Evolutionary conservation across 2,888 invertebrate genomes (phyloP), one percentile per base, ranked within the genome.

Genomic region (Lasioglossum morio): DNA sequence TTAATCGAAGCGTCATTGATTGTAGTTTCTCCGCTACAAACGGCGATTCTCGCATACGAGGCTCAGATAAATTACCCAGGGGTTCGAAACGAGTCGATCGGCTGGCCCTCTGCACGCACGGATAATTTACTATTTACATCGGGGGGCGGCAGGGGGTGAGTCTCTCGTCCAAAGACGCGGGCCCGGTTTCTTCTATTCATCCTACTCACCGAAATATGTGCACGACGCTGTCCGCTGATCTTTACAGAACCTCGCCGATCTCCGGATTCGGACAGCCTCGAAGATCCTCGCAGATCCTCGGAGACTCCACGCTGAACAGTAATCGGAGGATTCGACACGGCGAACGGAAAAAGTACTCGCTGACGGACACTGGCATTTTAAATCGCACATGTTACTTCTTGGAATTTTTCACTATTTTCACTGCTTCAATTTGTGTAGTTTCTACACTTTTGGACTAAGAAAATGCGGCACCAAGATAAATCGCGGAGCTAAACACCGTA

Each of bases 51-150:
- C 40, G 27, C 77, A 57, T n/a, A n/a, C 57, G 57, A 53, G 63
- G 37, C 69, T 69, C 66, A 34, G 66, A 77, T 75, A 83, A 80
- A 86, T 83, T 63, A 43, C 72, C 60, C 74, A 77, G 60, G 43
- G 57, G 66, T 77, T 72, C 79, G n/a, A 5, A 23, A 37, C 40
- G 70, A 79, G 57, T 77, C 77, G 75, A 57, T 79, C 70, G 84
- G 73, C 43, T 72, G 84, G 76, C 63, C 72, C 75, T 72, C 57
- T 57, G 57, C 57, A 48, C 69, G 53, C 63, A 66, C 86, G 85
- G 89, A 92, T 91, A 92, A 91, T 91, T 92, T 92, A 92, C 86
- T 92, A 92, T 92, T 91, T 92, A 92, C 92, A 91, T 88, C 73
- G 79, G 77, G 57, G 60, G 66, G 57, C 75, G 78, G 80, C 72